phyloP scores from a whole-genome alignment of 2,797 vertebrate genomes.

The Rhinatrema bivittatum region DNA sequence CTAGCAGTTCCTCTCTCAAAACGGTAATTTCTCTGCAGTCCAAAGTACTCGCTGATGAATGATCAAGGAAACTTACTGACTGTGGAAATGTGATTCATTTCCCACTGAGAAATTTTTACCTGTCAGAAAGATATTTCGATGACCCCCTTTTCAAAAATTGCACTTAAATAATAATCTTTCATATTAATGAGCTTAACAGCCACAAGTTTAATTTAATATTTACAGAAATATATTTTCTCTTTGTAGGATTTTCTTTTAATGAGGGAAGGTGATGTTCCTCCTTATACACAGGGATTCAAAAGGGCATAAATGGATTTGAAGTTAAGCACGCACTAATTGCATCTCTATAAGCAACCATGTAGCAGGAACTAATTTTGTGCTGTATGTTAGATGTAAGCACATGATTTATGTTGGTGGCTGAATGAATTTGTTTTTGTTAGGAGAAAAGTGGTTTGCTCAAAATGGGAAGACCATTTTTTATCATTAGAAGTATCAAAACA shows the following conservation, averaged over 20 bases:
- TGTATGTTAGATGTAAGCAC: no score
- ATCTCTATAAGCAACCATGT: not conserved
- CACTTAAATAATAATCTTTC: slow-evolving; percentile 37
- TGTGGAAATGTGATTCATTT: slow-evolving; percentile 39
- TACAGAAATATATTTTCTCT: no score
- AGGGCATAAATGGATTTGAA: no score
- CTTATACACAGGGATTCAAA: no score
- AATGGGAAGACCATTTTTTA: slow-evolving; percentile 38
- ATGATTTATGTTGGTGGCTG: slow-evolving; percentile 45
- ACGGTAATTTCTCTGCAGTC: slow-evolving; percentile 47
- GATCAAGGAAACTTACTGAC: slow-evolving; percentile 54
- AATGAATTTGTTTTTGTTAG: slow-evolving; percentile 35
- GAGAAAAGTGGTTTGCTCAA: slow-evolving; percentile 35
- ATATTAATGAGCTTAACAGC: slow-evolving; percentile 39
- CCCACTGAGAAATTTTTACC: no score
- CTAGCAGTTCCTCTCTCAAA: slow-evolving; percentile 44
- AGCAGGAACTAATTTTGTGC: slow-evolving; percentile 20
- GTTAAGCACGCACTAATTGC: slow-evolving; percentile 35
- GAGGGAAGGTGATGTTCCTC: no score
- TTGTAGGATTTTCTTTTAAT: no score
- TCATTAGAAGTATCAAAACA: slow-evolving; percentile 39
- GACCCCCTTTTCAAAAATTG: slow-evolving; percentile 28
- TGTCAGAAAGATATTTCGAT: slow-evolving; percentile 33
- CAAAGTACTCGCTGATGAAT: slow-evolving; percentile 41
- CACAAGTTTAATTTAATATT: no score